Evolutionary conservation across 2,797 vertebrate genomes (phyloP).

Genomic region (Schizothorax lantsangensis): DNA sequence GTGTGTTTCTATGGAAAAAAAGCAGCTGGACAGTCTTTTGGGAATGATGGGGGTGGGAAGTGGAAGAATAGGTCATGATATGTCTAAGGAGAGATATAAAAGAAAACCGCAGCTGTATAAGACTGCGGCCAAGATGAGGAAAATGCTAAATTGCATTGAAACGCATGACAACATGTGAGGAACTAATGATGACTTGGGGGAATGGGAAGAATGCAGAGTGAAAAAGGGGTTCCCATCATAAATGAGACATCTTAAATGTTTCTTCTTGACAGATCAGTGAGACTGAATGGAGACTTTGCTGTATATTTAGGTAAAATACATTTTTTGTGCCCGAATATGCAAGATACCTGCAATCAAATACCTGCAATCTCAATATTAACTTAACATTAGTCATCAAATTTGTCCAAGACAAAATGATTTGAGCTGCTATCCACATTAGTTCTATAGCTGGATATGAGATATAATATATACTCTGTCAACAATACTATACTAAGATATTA

Average conservation of each 20-base stretch:
- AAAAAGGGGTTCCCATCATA: neutral
- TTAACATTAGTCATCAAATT: neutral
- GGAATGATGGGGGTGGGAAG: conserved; percentile 44
- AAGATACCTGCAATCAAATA: neutral
- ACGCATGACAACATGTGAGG: conserved; percentile 18
- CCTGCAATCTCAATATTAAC: neutral
- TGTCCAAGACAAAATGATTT: neutral
- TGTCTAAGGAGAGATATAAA: conserved; percentile 47
- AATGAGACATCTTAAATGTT: neutral
- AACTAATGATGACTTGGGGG: conserved; percentile 31
- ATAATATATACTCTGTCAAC: neutral
- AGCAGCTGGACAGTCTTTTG: conserved; percentile 54
- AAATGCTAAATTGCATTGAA: conserved; percentile 8
- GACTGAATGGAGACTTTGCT: neutral
- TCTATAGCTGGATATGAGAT: neutral
- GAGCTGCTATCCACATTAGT: neutral
- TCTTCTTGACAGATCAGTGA: neutral
- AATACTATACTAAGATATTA: neutral
- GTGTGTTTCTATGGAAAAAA: conserved; percentile 42
- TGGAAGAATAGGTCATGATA: conserved; percentile 37
- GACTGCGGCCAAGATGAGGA: conserved; percentile 32
- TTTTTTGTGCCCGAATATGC: neutral
- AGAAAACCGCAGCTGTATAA: conserved; percentile 56
- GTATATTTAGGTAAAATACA: neutral
- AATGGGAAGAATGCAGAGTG: conserved; percentile 17